Base-by-base conservation (phyloP, 2,888 invertebrate species). In the Sturmia bella region DNA sequence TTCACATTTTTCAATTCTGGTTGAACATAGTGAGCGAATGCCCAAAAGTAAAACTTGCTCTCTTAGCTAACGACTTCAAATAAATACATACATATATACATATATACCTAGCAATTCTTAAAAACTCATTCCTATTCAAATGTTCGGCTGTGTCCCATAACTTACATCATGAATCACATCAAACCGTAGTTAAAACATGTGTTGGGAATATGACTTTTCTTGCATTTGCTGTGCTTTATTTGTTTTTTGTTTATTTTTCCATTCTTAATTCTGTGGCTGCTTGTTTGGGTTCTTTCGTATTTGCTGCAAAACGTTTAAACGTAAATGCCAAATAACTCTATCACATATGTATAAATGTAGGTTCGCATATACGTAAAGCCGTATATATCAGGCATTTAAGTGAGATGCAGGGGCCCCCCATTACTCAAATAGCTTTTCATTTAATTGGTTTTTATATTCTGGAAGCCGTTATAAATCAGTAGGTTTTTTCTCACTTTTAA, bases 361-460 rank as follows among this genome's bases (percentile, higher is more conserved):
- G 43, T 4, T n/a, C 45, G 45, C 11, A 39, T 48, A 13, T n/a
- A 2, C 11, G 45, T 45, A 15, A 15, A 17, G 37, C 3, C 17
- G 4, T 21, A 15, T 37, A 15, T 41, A 13, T 54, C 7, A 17
- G n/a, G 17, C 45, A 17, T 17, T 17, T 50, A 15, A 27, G 57
- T 32, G 32, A 48, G 17, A 57, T 66, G 37, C 39, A 27, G 15
- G 68, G 66, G n/a, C n/a, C 32, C 50, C 45, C 37, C 72, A 72
- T 72, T 73, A 66, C 76, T 76, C 64, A 72, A 68, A 72, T 68
- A 76, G 72, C 68, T 72, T 81, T 72, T 61, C 72, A 77, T 81
- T 76, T 81, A 81, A 81, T 76, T 81, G 76, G 70, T 72, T 81
- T 76, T 76, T 43, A 69, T 76, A 54, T 69, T 59, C 61, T 61